These are phyloP conservation scores for Sminthurides bifidus DNA, from an alignment of 1,140 invertebrate species.

Conservation along the genomic window DNA sequence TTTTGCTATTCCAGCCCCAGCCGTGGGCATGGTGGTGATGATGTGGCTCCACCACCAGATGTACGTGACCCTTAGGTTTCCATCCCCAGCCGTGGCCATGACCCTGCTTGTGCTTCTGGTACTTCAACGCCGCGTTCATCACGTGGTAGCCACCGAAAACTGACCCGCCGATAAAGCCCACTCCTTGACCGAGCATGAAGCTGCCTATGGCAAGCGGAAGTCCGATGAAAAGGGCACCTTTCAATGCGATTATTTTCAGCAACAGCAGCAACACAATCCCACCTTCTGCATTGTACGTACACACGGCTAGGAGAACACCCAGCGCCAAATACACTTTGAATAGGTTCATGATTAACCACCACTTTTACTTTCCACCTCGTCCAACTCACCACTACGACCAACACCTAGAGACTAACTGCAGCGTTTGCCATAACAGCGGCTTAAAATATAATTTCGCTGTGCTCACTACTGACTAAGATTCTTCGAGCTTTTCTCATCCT, in stretches of 20 bases:
- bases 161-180: slow-evolving; percentile 29
- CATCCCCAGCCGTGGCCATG: not conserved
- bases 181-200: slow-evolving; percentile 29
- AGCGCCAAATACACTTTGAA: not conserved
- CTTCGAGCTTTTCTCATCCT: too few relatives aligned
- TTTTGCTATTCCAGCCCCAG: not conserved
- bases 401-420: too few relatives aligned
- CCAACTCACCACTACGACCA: too few relatives aligned
- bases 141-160: slow-evolving; percentile 24
- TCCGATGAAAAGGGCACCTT: slow-evolving; percentile 27
- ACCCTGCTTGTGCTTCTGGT: slow-evolving; percentile 13
- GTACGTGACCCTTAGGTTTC: not conserved
- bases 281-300: slow-evolving; percentile 16
- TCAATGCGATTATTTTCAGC: slow-evolving; percentile 23
- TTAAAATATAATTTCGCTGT: too few relatives aligned
- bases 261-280: slow-evolving; percentile 19
- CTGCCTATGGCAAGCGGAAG: slow-evolving; percentile 26
- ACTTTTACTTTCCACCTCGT: too few relatives aligned
- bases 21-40: not conserved
- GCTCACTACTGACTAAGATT: too few relatives aligned
- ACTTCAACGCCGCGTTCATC: slow-evolving; percentile 21
- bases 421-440: too few relatives aligned
- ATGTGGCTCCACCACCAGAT: not conserved
- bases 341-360: too few relatives aligned
- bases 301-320: slow-evolving; percentile 11